Evolutionary conservation across 2,113 vertebrate species (phyloP), one percentile per base, ranked within the genome.

Genomic region (Lontra canadensis): DNA sequence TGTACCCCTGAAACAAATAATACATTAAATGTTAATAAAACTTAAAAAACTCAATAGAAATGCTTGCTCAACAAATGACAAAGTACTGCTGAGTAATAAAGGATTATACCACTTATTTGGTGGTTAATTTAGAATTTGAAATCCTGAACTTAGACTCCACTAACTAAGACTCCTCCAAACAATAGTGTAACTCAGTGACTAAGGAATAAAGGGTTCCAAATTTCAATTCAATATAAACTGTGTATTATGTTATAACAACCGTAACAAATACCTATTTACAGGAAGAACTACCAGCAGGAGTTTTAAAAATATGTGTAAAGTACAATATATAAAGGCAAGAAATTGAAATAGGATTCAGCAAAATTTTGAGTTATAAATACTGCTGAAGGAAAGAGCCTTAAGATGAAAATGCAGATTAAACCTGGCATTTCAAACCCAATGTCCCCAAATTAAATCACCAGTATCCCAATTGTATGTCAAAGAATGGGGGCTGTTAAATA

Each of bases 401-500:
- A 91, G 96, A 79, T 0, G 0, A 2, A 17, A 93, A 88, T n/a
- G 85, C 96, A 94, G 86, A 96, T 93, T 87, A 88, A 93, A 97
- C 59, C 0, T 52, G 44, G 76, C 67, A 94, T 76, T 97, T 91
- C 89, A 76, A 73, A 65, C 93, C 42, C 61, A 86, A 29, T 95
- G 90, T 96, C 82, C 67, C 73, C 79, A 97, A 97, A 98, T 97
- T 91, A 98, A 98, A 98, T 97, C 39, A 95, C 79, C 31, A 80
- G 80, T 61, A 96, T 96, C 86, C 91, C 97, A 91, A 88, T 20
- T 95, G 88, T 47, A 42, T 96, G 76, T 92, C 79, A 69, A 57
- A 5, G 63, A 67, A 97, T 95, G 36, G 73, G 61, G n/a, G 78
- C 76, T 98, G 55, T 90, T 98, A 98, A 98, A 98, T 98, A 98